These are phyloP conservation scores for Phragmatobia fuliginosa DNA, from an alignment of 2,888 invertebrate genomes.

Conservation along the genomic window DNA sequence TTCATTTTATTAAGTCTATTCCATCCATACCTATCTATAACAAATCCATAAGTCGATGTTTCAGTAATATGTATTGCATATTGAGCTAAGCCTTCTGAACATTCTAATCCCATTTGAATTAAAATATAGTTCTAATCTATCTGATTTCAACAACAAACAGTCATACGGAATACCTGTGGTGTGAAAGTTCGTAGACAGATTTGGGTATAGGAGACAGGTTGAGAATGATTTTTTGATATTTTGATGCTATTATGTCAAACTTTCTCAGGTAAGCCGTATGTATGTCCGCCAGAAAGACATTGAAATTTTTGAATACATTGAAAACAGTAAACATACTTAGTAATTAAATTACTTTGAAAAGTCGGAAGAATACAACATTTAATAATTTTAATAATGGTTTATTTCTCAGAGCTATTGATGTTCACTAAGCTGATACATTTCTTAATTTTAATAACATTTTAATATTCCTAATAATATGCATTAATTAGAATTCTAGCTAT, in stretches of 20 bases:
- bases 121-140: constrained; percentile 6
- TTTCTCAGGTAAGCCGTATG: constrained; percentile 47
- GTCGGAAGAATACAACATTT: constrained; percentile 79
- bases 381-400: constrained; percentile 86
- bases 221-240: constrained; percentile 38
- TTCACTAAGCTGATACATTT: constrained; percentile 87
- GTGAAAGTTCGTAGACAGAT: constrained; percentile 23
- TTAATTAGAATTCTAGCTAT: constrained; percentile 86
- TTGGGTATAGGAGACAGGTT: constrained; percentile 30
- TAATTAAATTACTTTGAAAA: constrained; percentile 33
- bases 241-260: constrained; percentile 33
- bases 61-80: constrained; percentile 17
- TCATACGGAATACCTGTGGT: constrained; percentile 49
- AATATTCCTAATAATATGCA: constrained; percentile 85
- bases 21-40: constrained; percentile 53
- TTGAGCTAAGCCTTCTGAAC: constrained; percentile 26
- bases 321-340: constrained; percentile 29
- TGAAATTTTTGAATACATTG: constrained; percentile 17
- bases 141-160: constrained; percentile 37
- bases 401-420: constrained; percentile 86
- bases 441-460: constrained; percentile 85
- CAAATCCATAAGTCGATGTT: constrained; percentile 46
- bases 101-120: constrained; percentile 35
- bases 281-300: constrained; percentile 37
- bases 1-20: constrained; percentile 29